Evolutionary conservation across 2,113 vertebrate species (phyloP).

Genomic region (Marmota flaviventris): DNA sequence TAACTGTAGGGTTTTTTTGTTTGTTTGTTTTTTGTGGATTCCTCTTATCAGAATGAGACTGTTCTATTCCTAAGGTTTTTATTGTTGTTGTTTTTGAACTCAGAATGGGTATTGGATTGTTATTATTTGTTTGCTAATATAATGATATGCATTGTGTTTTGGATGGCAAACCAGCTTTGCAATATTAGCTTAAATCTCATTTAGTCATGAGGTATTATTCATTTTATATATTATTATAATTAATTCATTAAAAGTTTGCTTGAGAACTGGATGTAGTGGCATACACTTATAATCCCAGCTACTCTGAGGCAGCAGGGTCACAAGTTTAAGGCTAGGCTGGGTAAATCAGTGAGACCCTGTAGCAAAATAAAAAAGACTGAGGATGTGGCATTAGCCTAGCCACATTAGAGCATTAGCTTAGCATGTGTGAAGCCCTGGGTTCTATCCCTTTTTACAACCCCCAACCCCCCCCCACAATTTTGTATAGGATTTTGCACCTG

Average conservation of each 20-base stretch:
- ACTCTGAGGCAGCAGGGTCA: not conserved
- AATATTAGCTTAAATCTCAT: too few relatives aligned
- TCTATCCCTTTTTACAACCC: too few relatives aligned
- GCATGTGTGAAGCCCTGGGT: not conserved
- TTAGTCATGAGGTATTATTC: not conserved
- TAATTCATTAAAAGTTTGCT: conserved; percentile 38
- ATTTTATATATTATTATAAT: conserved; percentile 9
- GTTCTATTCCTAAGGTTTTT: not conserved
- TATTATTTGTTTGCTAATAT: conserved; percentile 10
- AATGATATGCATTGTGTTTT: not conserved
- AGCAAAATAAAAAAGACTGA: not conserved
- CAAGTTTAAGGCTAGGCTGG: not conserved
- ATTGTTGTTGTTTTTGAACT: not conserved
- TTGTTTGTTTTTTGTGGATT: not conserved
- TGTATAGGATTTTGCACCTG: too few relatives aligned
- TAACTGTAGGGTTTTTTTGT: not conserved
- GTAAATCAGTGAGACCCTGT: not conserved
- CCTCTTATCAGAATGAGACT: not conserved
- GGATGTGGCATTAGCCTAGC: not conserved
- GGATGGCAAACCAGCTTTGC: not conserved
- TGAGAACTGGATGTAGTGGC: not conserved
- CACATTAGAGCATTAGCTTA: not conserved
- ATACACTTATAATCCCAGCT: not conserved
- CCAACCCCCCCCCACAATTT: too few relatives aligned
- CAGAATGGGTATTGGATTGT: not conserved